phyloP scores from a whole-genome alignment of 2,797 vertebrate species.

The Sebastes iracundus region DNA sequence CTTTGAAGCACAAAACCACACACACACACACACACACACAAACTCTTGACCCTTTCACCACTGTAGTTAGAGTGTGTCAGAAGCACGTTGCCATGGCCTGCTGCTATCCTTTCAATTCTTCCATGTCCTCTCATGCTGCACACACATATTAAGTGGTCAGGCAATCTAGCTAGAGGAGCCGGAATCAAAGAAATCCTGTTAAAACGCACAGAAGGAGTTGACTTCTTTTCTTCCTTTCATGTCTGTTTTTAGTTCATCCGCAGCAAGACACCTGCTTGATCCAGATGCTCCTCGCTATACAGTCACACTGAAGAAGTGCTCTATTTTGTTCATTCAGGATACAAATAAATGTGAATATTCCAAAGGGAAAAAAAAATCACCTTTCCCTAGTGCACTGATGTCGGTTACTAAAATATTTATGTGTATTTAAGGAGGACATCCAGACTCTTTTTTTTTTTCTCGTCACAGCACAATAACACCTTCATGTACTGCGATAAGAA shows the following conservation, averaged over 20 bases:
- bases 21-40: not conserved
- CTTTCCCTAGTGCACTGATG: not conserved
- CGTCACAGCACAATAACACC: not conserved
- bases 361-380: not conserved
- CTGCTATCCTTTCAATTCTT: conserved; percentile 54
- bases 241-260: not conserved
- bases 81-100: conserved; percentile 6
- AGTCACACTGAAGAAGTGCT: not conserved
- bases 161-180: conserved; percentile 22
- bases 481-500: not conserved
- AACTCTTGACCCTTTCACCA: not conserved
- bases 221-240: conserved; percentile 21
- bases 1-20: not conserved
- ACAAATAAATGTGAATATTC: conserved; percentile 5
- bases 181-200: conserved; percentile 69
- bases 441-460: not conserved
- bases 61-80: conserved; percentile 1
- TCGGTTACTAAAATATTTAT: conserved; percentile 10
- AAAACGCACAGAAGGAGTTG: conserved; percentile 45
- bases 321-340: conserved; percentile 1
- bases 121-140: conserved; percentile 29
- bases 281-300: conserved; percentile 2
- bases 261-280: conserved; percentile 21
- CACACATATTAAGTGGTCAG: conserved; percentile 34
- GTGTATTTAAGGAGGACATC: not conserved